phyloP scores from a whole-genome alignment of 2,113 vertebrate species.

The Clarias magur region DNA sequence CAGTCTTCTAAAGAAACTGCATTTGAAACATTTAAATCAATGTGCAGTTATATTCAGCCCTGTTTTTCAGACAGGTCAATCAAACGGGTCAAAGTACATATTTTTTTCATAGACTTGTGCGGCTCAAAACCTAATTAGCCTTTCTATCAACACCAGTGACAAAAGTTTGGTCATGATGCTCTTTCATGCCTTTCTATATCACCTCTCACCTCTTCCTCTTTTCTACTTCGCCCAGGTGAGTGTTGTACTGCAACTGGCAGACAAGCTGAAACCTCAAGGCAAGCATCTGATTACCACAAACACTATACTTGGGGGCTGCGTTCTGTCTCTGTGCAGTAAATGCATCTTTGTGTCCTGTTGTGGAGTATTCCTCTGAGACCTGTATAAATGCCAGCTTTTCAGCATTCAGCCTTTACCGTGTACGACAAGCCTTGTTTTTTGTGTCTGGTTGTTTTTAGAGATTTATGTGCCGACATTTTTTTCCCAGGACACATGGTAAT shows the following conservation, averaged over 20 bases:
- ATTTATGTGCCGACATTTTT: constrained; percentile 61
- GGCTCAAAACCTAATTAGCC: not conserved
- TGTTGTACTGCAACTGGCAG: constrained; percentile 14
- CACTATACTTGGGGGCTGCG: constrained; percentile 35
- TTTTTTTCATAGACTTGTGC: not conserved
- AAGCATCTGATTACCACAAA: constrained; percentile 54
- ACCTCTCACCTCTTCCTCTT: not conserved
- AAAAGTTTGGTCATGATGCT: not conserved
- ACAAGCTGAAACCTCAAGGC: constrained; percentile 36
- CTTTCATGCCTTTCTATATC: not conserved
- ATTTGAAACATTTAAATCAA: not conserved
- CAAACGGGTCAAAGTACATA: not conserved
- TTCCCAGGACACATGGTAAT: constrained; percentile 54
- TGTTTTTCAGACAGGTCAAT: not conserved
- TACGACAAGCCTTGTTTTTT: constrained; percentile 50
- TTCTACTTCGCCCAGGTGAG: constrained; percentile 26
- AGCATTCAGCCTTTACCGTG: constrained; percentile 49
- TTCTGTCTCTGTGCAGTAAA: constrained; percentile 48
- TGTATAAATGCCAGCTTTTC: constrained; percentile 58
- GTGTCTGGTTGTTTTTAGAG: constrained; percentile 56
- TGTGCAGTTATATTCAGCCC: not conserved
- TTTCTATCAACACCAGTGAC: not conserved
- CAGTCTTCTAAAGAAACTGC: not conserved
- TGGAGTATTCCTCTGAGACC: constrained; percentile 38
- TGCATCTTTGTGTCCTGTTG: constrained; percentile 52